Evolutionary conservation across 2,113 vertebrate genomes (phyloP), one percentile per base, ranked within the genome.

Genomic region (Brachypteracias leptosomus): DNA sequence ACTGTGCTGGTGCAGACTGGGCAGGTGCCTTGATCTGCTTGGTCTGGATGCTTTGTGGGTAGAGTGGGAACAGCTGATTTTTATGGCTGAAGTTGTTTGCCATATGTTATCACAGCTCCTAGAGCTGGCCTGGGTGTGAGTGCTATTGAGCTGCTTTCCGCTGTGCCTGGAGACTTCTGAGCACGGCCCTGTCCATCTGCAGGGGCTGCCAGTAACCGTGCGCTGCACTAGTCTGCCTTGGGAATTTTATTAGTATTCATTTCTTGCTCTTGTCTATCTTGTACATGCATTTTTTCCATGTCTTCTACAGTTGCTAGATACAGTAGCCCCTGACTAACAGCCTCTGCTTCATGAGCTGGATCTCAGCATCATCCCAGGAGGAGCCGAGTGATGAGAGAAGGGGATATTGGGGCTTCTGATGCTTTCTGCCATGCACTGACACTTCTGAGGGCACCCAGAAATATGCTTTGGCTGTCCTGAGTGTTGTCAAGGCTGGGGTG

Each of bases 71-170:
- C 74, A 93, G 79, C 72, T 90, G 79, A 29, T 85, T 82, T 71
- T 70, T 54, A 13, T 49, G 88, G 73, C 76, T 85, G 85, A 42
- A 35, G 54, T 63, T 83, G 58, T 17, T 44, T 92, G 66, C 82
- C 78, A 25, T 96, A 42, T 93, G 85, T 75, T 95, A 67, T n/a
- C 89, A 72, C 62, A 40, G 88, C 72, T 92, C 44, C 78, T 76
- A 54, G 65, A 58, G 81, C 68, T 81, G 66, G 42, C 44, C 49
- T 21, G 58, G 62, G 67, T 26, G 42, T 0, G 0, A 66, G 55
- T 47, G 61, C 72, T 77, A 5, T 31, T 87, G 77, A 85, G 70
- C 51, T 92, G 72, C 46, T 62, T 20, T 91, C 65, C 91, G 26
- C 73, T 86, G 77, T 68, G 55, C 47, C 22, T 42, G 44, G 70